Evolutionary conservation across 2,113 vertebrate species (phyloP).

Genomic region (Nycticryphes semicollaris): DNA sequence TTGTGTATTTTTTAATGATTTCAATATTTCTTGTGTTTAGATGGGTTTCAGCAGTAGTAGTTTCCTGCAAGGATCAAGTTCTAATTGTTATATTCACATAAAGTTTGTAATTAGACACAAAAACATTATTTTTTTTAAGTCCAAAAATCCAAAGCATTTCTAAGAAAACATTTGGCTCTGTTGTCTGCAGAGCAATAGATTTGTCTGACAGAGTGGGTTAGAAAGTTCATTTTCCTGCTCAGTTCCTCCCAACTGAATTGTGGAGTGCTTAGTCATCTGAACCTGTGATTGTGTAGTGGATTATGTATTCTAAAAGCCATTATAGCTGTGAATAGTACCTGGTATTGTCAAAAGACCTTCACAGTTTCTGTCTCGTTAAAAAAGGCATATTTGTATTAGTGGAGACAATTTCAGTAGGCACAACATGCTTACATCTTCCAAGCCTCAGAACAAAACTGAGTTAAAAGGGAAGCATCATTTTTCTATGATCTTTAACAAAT

Average conservation of each 20-base stretch:
- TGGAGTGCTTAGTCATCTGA: slow-evolving; percentile 6
- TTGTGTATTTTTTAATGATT: not conserved
- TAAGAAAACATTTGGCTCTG: not conserved
- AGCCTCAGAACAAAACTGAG: not conserved
- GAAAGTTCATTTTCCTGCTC: not conserved
- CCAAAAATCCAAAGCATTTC: not conserved
- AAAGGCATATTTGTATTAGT: not conserved
- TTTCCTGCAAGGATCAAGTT: not conserved
- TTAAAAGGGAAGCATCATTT: not conserved
- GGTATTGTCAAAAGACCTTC: not conserved
- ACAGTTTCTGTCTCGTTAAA: not conserved
- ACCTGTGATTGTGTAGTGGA: not conserved
- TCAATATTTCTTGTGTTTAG: not conserved
- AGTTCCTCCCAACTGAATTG: not conserved
- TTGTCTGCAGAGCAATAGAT: not conserved
- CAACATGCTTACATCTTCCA: not conserved
- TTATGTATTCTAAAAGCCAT: slow-evolving; percentile 19
- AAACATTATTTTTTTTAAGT: not conserved
- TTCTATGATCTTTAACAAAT: not conserved
- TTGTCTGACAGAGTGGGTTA: not conserved
- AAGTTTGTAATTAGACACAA: not conserved
- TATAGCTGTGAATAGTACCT: not conserved
- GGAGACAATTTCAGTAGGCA: not conserved
- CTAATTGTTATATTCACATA: not conserved
- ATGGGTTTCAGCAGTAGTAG: not conserved